A percentile compares a stretch with the other conserved stretches of the same genome.
phyloP scores from a whole-genome alignment of 2,113 vertebrate species.

The Bambusicola thoracicus region DNA sequence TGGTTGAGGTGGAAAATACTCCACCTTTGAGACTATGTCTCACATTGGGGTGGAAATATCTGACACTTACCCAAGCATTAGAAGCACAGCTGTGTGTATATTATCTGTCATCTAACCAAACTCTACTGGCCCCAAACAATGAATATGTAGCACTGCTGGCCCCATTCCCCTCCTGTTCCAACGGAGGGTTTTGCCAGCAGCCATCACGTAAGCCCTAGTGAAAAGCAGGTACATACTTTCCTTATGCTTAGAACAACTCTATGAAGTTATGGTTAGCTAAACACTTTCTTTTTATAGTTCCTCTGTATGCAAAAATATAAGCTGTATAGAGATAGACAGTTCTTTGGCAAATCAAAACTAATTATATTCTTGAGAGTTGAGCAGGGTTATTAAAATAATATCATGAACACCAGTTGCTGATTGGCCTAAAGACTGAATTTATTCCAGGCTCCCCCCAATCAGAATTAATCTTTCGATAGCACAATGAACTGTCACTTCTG shows the following conservation, averaged over 20 bases:
- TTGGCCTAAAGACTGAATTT: slow-evolving; percentile 25
- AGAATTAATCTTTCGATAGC: slow-evolving; percentile 18
- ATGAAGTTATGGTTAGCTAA: background rate
- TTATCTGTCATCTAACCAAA: background rate
- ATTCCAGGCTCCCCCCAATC: slow-evolving; percentile 17
- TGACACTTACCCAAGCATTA: background rate
- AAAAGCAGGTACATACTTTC: background rate
- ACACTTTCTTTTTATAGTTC: background rate
- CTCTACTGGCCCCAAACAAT: background rate
- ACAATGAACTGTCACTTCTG: slow-evolving; percentile 9
- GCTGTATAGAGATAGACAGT: background rate
- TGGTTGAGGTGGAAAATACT: background rate
- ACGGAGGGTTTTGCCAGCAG: background rate
- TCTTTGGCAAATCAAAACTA: background rate
- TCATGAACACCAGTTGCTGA: background rate
- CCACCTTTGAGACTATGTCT: background rate
- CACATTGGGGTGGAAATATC: background rate
- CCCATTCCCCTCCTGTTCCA: background rate
- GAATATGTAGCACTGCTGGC: background rate
- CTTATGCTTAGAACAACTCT: background rate
- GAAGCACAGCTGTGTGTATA: accelerated
- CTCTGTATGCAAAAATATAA: background rate
- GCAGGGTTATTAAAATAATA: background rate
- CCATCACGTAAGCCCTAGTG: background rate
- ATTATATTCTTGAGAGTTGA: background rate